Evolutionary conservation across 1,140 invertebrate species (phyloP).

Genomic region (Pseudomyrmex gracilis): DNA sequence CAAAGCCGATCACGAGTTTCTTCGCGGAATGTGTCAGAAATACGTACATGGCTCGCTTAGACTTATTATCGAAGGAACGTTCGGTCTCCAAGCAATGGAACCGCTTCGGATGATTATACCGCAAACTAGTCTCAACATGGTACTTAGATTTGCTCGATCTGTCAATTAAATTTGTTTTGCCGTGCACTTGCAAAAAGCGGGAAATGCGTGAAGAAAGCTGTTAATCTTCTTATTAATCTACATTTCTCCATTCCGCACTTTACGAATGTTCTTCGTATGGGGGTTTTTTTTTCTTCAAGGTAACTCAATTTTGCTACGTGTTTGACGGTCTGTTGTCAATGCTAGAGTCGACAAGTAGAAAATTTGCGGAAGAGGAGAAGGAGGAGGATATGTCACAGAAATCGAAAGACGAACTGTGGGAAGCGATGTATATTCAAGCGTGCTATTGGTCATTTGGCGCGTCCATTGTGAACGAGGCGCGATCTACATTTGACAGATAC

Average conservation of each 20-base stretch:
- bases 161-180: background rate
- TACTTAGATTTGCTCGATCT: conserved; percentile 75
- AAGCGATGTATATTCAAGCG: conserved; percentile 86
- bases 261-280: background rate
- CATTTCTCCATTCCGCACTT: no score
- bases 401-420: conserved; percentile 75
- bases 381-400: conserved; percentile 26
- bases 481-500: conserved; percentile 91
- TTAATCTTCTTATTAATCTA: no score
- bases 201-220: background rate
- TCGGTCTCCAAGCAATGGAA: conserved; percentile 89
- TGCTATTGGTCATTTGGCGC: conserved; percentile 95
- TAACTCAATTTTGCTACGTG: conserved; percentile 93
- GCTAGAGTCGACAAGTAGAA: conserved; percentile 79
- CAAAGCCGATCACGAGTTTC: conserved; percentile 85
- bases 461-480: conserved; percentile 89
- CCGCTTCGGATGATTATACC: conserved; percentile 93
- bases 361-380: conserved; percentile 16
- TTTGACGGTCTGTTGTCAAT: conserved; percentile 89
- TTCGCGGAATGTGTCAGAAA: conserved; percentile 89
- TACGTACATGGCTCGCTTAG: conserved; percentile 90
- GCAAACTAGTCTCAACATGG: conserved; percentile 94
- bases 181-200: background rate
- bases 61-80: conserved; percentile 91
- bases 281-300: conserved; percentile 83